These are phyloP conservation scores for Ramphastos sulfuratus DNA, from an alignment of 2,113 vertebrate species.

Conservation along the genomic window DNA sequence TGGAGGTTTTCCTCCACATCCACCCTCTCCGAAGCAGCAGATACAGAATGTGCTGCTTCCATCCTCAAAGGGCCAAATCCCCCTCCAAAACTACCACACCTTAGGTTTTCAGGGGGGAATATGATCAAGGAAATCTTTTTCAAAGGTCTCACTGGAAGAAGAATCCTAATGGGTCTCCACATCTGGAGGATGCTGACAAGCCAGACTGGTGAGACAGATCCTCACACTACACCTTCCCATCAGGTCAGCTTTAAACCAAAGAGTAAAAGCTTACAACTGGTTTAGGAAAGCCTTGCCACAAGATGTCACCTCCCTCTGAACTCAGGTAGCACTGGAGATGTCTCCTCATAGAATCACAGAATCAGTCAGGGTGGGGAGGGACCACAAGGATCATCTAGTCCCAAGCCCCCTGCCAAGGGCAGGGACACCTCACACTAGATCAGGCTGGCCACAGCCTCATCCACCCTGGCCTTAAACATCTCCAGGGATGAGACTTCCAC, in stretches of 20 bases:
- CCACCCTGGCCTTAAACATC: too few species aligned
- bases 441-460: too few species aligned
- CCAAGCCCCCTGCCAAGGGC: too few species aligned
- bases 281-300: not conserved
- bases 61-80: not conserved
- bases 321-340: not conserved
- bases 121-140: not conserved
- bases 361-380: too few species aligned
- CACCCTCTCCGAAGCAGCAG: accelerated
- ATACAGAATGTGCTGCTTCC: accelerated
- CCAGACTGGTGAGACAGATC: accelerated
- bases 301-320: not conserved
- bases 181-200: not conserved
- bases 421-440: too few species aligned
- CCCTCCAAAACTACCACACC: not conserved
- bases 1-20: accelerated
- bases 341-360: not conserved
- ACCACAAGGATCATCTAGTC: too few species aligned
- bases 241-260: not conserved
- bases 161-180: not conserved
- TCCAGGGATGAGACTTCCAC: too few species aligned
- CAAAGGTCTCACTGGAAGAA: not conserved
- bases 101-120: not conserved
- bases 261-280: not conserved
- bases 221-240: not conserved